phyloP scores from a whole-genome alignment of 1,140 invertebrate genomes.

The Neodiprion fabricii region DNA sequence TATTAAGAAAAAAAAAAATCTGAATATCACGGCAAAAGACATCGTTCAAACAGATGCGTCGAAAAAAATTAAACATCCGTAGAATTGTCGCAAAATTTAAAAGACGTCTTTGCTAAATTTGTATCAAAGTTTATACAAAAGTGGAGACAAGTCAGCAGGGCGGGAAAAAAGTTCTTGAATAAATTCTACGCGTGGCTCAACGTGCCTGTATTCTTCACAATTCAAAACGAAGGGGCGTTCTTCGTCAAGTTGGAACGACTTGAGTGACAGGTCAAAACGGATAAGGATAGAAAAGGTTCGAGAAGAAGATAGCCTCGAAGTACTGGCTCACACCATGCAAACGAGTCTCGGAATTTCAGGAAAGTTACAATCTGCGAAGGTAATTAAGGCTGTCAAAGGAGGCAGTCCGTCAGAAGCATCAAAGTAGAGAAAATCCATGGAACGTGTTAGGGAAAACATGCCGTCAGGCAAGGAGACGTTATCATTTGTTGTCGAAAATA shows the following conservation, averaged over 20 bases:
- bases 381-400: conserved; percentile 17
- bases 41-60: too few species aligned
- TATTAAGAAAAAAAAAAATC: neutral
- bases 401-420: conserved; percentile 13
- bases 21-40: neutral
- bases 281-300: neutral
- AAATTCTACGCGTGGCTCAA: too few species aligned
- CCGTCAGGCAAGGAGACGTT: neutral
- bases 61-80: neutral
- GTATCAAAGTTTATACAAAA: too few species aligned
- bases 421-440: conserved; percentile 18
- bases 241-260: neutral
- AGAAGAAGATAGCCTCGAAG: neutral
- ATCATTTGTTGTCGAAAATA: neutral
- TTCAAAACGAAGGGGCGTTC: neutral
- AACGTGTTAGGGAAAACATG: conserved; percentile 10
- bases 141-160: too few species aligned
- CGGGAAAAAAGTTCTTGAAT: too few species aligned
- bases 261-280: conserved; percentile 2
- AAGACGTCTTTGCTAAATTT: too few species aligned
- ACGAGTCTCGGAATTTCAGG: neutral
- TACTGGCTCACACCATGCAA: neutral
- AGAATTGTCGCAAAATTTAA: too few species aligned
- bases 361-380: conserved; percentile 10
- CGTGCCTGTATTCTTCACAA: too few species aligned